A percentile compares a stretch with the other conserved stretches of the same genome.
These are phyloP conservation scores for Dasypogon diadema DNA, from an alignment of 2,888 invertebrate genomes.

Conservation along the genomic window DNA sequence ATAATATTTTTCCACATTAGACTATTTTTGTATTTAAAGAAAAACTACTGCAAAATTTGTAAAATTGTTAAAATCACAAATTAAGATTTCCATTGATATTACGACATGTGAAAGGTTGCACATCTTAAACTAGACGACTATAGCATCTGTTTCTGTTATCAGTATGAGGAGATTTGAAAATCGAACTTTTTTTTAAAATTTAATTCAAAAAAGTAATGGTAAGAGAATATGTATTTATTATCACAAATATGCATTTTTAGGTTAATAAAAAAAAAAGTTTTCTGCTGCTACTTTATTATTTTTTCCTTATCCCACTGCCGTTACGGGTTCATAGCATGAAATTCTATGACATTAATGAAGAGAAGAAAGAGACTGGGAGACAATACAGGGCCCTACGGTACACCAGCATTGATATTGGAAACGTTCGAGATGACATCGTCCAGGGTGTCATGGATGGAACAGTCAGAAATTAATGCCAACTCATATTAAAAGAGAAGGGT, in stretches of 20 bases:
- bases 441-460: too few species aligned
- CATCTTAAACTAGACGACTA: neutral
- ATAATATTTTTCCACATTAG: slow-evolving; percentile 35
- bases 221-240: slow-evolving; percentile 53
- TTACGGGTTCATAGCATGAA: too few species aligned
- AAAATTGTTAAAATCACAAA: slow-evolving; percentile 2
- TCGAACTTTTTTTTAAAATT: slow-evolving; percentile 7
- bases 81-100: neutral
- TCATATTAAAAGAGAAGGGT: too few species aligned
- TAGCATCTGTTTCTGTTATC: slow-evolving; percentile 14
- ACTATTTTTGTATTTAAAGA: slow-evolving; percentile 19
- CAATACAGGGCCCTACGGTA: too few species aligned
- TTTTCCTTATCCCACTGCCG: too few species aligned
- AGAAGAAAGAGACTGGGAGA: too few species aligned
- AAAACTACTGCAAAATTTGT: slow-evolving; percentile 1
- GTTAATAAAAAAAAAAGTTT: slow-evolving; percentile 54
- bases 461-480: too few species aligned
- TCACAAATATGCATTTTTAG: slow-evolving; percentile 56
- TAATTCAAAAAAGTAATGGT: slow-evolving; percentile 18
- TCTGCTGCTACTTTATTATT: slow-evolving; percentile 46
- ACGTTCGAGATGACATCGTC: too few species aligned
- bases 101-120: slow-evolving; percentile 2
- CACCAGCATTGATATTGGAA: too few species aligned
- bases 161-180: neutral
- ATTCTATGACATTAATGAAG: too few species aligned